Percentiles rank a stretch among this genome's conserved stretches.
These are phyloP conservation scores for Xylocampa areola DNA, from an alignment of 2,888 invertebrate species.

Conservation along the genomic window DNA sequence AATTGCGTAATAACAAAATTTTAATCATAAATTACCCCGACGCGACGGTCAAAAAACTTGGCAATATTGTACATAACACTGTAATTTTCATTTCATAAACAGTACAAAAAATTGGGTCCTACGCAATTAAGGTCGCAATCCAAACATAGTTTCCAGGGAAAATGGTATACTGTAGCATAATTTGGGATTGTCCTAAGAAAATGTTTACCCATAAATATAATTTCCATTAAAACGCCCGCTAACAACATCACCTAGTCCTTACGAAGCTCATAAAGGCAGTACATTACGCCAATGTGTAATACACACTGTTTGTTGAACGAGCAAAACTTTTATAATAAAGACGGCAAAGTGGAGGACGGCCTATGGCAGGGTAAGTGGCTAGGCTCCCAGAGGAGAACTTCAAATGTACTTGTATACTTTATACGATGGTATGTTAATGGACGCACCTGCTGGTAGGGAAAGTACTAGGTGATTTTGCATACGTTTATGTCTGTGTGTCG, in stretches of 20 bases:
- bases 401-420: constrained; percentile 45
- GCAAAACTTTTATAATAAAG: constrained; percentile 70
- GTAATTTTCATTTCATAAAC: too few relatives aligned
- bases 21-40: too few relatives aligned
- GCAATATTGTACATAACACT: too few relatives aligned
- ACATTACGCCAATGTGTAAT: constrained; percentile 56
- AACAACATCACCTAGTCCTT: constrained; percentile 47
- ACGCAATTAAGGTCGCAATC: constrained; percentile 12
- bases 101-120: too few relatives aligned
- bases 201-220: constrained; percentile 46
- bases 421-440: constrained; percentile 48
- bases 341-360: constrained; percentile 53
- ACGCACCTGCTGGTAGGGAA: constrained; percentile 42
- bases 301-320: constrained; percentile 58
- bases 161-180: constrained; percentile 10
- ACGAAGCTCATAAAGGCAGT: constrained; percentile 59
- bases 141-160: constrained; percentile 13
- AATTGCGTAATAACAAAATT: too few relatives aligned
- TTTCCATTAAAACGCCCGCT: constrained; percentile 47
- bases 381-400: constrained; percentile 54
- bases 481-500: constrained; percentile 15
- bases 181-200: constrained; percentile 16
- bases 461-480: constrained; percentile 40
- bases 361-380: constrained; percentile 51
- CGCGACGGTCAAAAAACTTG: too few relatives aligned